Percentiles rank a stretch among this genome's conserved stretches.
Conservation (phyloP, 2,888 invertebrate genomes). For the Globia sparganii region DNA sequence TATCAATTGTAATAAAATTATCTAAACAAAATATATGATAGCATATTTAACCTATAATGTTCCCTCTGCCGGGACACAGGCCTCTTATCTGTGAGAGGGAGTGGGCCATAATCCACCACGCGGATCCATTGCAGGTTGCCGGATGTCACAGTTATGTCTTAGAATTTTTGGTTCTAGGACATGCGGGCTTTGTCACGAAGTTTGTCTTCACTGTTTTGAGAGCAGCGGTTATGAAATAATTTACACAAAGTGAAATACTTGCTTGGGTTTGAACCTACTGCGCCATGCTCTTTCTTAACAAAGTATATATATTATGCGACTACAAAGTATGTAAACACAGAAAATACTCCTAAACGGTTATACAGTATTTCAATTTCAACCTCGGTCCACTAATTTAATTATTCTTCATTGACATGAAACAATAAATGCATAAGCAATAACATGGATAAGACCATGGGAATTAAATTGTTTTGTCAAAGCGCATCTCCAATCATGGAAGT, state of each 20-base stretch:
- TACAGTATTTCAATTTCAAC: slow-evolving; percentile 61
- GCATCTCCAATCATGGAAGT: slow-evolving; percentile 69
- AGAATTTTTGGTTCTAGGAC: neutral
- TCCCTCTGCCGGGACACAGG: neutral
- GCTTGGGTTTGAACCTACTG: neutral
- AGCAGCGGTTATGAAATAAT: neutral
- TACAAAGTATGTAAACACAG: neutral
- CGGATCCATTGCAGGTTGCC: neutral
- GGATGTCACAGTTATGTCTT: neutral
- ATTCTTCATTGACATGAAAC: slow-evolving; percentile 65
- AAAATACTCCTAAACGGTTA: slow-evolving; percentile 16
- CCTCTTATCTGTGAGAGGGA: neutral
- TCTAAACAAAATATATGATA: too few species aligned
- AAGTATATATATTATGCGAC: neutral
- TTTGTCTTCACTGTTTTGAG: neutral
- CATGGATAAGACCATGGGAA: slow-evolving; percentile 68
- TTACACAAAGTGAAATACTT: neutral
- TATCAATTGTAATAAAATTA: neutral
- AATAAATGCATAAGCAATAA: slow-evolving; percentile 60
- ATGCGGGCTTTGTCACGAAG: neutral
- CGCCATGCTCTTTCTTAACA: neutral
- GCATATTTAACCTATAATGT: neutral
- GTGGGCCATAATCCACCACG: neutral
- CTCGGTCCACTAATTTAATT: slow-evolving; percentile 72
- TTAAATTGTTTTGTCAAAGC: slow-evolving; percentile 68